These are phyloP conservation scores for Acanthosoma haemorrhoidale DNA, from an alignment of 2,888 invertebrate genomes.

Conservation along the genomic window DNA sequence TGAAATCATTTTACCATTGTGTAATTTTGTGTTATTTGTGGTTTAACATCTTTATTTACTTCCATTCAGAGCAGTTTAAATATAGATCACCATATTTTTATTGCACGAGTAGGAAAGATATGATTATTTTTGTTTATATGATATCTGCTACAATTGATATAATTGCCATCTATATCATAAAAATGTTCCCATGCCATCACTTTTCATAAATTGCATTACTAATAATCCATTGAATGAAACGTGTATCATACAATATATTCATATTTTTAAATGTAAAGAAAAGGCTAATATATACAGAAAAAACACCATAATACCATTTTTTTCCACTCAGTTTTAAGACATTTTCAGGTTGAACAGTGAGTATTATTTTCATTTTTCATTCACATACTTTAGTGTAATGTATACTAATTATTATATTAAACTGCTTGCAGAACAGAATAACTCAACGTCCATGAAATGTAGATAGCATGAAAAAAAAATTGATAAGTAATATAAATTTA, in stretches of 20 bases:
- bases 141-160: too few species aligned
- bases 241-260: not conserved
- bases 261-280: not conserved
- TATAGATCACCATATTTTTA: too few species aligned
- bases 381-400: not conserved
- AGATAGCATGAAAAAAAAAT: not conserved
- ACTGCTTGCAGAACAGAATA: constrained; percentile 3
- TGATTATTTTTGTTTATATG: too few species aligned
- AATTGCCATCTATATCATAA: too few species aligned
- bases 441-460: not conserved
- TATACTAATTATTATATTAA: not conserved
- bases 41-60: too few species aligned
- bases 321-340: not conserved
- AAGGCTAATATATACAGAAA: not conserved
- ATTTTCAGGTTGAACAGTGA: not conserved
- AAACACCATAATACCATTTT: not conserved
- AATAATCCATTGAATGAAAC: too few species aligned
- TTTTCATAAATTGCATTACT: too few species aligned
- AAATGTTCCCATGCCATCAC: too few species aligned
- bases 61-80: too few species aligned
- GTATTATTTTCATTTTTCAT: not conserved
- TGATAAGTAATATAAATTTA: not conserved
- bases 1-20: too few species aligned
- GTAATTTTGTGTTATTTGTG: too few species aligned
- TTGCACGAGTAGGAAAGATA: too few species aligned